Evolutionary conservation across 1,140 invertebrate genomes (phyloP).

Genomic region (Scaptomyza montana): DNA sequence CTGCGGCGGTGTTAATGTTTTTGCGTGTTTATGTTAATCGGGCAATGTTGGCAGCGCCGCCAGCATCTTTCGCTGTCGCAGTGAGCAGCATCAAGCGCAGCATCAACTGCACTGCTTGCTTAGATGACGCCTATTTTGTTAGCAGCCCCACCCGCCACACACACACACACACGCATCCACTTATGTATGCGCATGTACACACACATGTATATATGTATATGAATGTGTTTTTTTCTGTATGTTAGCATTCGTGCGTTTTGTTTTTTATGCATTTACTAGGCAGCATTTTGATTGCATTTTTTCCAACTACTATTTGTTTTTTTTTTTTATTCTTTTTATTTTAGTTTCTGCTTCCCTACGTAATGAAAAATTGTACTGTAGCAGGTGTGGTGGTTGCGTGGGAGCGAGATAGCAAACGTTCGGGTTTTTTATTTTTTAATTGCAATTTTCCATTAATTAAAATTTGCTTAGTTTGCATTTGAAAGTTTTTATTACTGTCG

Average conservation of each 20-base stretch:
- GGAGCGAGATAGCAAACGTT: constrained; percentile 41
- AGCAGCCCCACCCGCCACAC: constrained; percentile 25
- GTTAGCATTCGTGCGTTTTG: constrained; percentile 38
- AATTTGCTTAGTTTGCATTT: constrained; percentile 82
- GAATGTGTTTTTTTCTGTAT: constrained; percentile 36
- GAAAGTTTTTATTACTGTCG: constrained; percentile 66
- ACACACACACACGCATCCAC: constrained; percentile 18
- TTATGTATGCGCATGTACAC: constrained; percentile 20
- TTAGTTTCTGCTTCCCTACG: constrained; percentile 45
- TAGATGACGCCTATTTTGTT: constrained; percentile 63
- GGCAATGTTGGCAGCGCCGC: constrained; percentile 35
- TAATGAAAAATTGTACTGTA: constrained; percentile 63
- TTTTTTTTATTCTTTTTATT: constrained; percentile 47
- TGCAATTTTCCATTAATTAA: constrained; percentile 83
- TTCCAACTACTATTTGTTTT: constrained; percentile 23
- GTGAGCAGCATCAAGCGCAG: not conserved
- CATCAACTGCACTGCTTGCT: constrained; percentile 53
- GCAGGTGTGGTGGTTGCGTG: constrained; percentile 19
- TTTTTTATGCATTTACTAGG: constrained; percentile 73
- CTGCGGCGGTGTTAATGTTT: constrained; percentile 76
- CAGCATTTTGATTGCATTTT: constrained; percentile 65
- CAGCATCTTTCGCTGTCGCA: constrained; percentile 24
- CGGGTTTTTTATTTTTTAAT: constrained; percentile 69
- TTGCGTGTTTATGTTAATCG: constrained; percentile 83
- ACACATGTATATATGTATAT: constrained; percentile 6